phyloP scores from a whole-genome alignment of 2,888 invertebrate species.

The Stenotaenia linearis region DNA sequence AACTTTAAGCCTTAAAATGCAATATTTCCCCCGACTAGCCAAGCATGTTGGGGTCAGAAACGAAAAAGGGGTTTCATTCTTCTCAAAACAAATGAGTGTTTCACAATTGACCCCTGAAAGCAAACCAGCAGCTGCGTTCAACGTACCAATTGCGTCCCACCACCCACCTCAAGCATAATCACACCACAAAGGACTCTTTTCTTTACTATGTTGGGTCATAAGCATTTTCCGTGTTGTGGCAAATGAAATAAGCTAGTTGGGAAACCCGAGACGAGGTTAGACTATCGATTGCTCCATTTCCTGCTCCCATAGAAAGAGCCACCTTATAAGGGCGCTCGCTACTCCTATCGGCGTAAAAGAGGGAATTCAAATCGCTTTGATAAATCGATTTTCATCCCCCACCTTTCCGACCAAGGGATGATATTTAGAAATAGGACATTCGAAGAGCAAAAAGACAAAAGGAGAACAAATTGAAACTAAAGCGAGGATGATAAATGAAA shows the following conservation, averaged over 20 bases:
- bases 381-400: slow-evolving; percentile 12
- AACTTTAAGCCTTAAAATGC: not conserved
- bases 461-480: not conserved
- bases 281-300: slow-evolving; percentile 26
- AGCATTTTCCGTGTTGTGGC: slow-evolving; percentile 24
- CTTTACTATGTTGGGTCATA: slow-evolving; percentile 3
- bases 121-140: slow-evolving; percentile 17
- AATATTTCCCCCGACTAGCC: slow-evolving; percentile 16
- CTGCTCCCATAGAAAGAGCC: slow-evolving; percentile 21
- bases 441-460: not conserved
- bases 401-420: not conserved
- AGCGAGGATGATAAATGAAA: not conserved
- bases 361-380: not conserved
- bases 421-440: not conserved
- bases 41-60: not conserved
- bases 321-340: slow-evolving; percentile 12
- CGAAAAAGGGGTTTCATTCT: slow-evolving; percentile 1
- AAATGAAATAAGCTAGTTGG: slow-evolving; percentile 24
- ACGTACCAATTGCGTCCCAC: not conserved
- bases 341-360: not conserved
- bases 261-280: slow-evolving; percentile 24
- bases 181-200: slow-evolving; percentile 12
- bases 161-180: slow-evolving; percentile 5
- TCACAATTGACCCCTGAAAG: slow-evolving; percentile 17
- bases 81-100: slow-evolving; percentile 8